These are phyloP conservation scores for Procambarus clarkii DNA, from an alignment of 1,140 invertebrate genomes.

Conservation along the genomic window DNA sequence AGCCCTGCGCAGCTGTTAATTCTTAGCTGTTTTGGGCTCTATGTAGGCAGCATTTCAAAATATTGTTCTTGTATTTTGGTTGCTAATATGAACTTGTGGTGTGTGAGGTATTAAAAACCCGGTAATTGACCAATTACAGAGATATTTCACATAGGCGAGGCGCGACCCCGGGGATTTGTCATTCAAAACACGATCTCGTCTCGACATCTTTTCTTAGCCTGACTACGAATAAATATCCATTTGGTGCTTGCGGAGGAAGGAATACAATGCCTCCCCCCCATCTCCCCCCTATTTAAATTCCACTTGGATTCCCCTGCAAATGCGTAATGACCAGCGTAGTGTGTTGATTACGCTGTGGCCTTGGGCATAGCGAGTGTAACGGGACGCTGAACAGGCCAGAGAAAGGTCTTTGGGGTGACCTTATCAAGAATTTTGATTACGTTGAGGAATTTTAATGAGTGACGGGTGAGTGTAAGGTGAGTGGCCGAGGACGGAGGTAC, in stretches of 20 bases:
- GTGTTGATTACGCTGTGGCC: neutral
- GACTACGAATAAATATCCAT: conserved; percentile 46
- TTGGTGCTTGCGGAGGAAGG: conserved; percentile 18
- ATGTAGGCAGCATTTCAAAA: neutral
- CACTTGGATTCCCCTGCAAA: neutral
- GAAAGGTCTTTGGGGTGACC: conserved; percentile 27
- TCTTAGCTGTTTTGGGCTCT: conserved; percentile 20
- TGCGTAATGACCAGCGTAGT: neutral
- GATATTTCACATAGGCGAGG: neutral
- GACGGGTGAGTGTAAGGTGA: neutral
- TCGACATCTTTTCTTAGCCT: conserved; percentile 26
- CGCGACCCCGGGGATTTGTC: conserved; percentile 31
- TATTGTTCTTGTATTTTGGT: neutral
- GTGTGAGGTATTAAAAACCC: neutral
- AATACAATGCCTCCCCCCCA: neutral
- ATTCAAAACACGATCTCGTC: conserved; percentile 51
- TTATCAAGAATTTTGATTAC: conserved; percentile 59
- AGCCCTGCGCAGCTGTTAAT: conserved; percentile 54
- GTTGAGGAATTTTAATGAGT: conserved; percentile 12
- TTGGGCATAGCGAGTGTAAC: neutral
- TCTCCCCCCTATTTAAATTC: no score
- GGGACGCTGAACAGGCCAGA: neutral
- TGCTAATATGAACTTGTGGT: neutral
- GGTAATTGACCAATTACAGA: no score
- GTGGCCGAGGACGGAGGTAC: neutral